Base-by-base conservation (phyloP, 2,888 invertebrate genomes). In the Clepsis dumicolana region DNA sequence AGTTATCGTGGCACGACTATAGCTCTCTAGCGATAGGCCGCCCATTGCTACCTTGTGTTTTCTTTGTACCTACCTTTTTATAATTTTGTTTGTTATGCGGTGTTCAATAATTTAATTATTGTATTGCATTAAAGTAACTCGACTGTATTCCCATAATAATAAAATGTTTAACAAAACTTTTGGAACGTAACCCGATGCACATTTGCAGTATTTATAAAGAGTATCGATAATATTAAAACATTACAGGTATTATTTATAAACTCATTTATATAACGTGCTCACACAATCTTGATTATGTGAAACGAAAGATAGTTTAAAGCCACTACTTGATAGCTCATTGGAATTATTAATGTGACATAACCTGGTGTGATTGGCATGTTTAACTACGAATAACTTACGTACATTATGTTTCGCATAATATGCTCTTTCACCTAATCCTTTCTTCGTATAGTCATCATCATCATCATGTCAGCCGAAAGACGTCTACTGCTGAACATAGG, bases 161-260 rank as follows among this genome's bases (percentile, higher is more conserved):
- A 54, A 54, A 54, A 32, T 54, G 54, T 54, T 54, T 54, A 54
- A 32, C 5, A 2, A 32, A 32, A 54, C 54, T 54, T 48, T 54
- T 48, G 21, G 48, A 16, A 4, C 21, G 48, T 48, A 48, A 48
- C 48, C 10, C 21, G 48, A 21, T 12, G 48, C 48, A 16, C 16
- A 44, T 44, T 48, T 21, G 44, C 21, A 2, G 48, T 48, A 48
- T 48, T 48, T 48, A 48, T 21, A 48, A 48, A 48, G 48, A 48
- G 48, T 10, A 21, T 48, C 48, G 48, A 48, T 21, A 44, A 21
- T 48, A 21, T 48, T 48, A 48, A 48, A 48, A 48, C 48, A 48
- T 7, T 48, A 21, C 21, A 48, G 10, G 48, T 0, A 21, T 21
- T 48, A 48, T 48, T 48, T 48, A 48, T 48, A 48, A 48, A 48